Evolutionary conservation across 2,113 vertebrate species (phyloP).

Genomic region (Pseudois nayaur): DNA sequence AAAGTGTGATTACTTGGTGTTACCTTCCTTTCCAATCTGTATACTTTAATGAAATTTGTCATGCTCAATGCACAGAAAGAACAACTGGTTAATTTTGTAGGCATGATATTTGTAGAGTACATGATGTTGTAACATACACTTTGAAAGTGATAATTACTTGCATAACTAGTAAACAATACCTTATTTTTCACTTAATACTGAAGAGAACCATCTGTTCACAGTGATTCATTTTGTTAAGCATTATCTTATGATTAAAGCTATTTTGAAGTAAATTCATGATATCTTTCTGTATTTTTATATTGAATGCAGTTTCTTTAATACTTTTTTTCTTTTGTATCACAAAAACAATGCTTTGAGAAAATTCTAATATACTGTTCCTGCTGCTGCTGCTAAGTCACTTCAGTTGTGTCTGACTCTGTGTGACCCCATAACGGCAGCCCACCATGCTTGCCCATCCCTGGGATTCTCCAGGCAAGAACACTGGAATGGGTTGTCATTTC

Average conservation of each 20-base stretch:
- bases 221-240: not conserved
- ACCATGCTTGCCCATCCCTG: accelerated
- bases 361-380: not conserved
- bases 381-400: not conserved
- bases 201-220: not conserved
- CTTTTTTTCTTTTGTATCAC: not conserved
- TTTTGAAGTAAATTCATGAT: not conserved
- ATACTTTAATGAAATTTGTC: not conserved
- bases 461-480: no score
- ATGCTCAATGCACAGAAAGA: not conserved
- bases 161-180: not conserved
- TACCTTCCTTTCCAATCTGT: not conserved
- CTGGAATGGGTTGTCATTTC: no score
- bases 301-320: not conserved
- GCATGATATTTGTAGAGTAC: not conserved
- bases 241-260: not conserved
- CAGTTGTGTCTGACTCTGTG: not conserved
- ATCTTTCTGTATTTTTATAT: not conserved
- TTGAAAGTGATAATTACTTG: not conserved
- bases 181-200: not conserved
- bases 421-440: not conserved
- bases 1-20: not conserved
- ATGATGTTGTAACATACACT: not conserved
- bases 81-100: not conserved
- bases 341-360: not conserved